Conservation (phyloP, 2,113 vertebrate species). For the Scatophagus argus region DNA sequence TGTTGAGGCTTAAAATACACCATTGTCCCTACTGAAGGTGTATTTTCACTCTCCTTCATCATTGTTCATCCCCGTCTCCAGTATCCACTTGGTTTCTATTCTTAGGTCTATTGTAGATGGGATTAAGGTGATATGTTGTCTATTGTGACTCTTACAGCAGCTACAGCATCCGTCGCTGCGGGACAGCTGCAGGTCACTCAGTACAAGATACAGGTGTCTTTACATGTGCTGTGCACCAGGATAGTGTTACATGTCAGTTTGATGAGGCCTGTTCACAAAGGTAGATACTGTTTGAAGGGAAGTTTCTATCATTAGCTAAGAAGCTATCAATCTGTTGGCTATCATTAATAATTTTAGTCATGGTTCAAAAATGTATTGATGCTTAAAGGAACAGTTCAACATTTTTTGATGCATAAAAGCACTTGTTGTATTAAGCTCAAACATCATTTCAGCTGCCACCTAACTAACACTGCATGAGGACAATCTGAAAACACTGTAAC, state of each 20-base stretch:
- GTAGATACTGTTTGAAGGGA: background rate
- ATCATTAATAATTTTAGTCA: background rate
- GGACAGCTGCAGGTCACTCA: conserved; percentile 51
- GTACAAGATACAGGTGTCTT: conserved; percentile 51
- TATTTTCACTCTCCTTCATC: conserved; percentile 36
- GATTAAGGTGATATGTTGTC: conserved; percentile 75
- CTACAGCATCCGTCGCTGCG: conserved; percentile 62
- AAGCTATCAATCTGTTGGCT: too few relatives aligned
- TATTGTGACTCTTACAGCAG: conserved; percentile 66
- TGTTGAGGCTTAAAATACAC: conserved; percentile 68
- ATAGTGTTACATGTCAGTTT: conserved; percentile 33
- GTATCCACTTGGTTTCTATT: conserved; percentile 80
- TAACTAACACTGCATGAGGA: too few relatives aligned
- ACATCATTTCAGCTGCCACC: background rate
- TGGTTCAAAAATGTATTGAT: background rate
- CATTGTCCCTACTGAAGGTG: conserved; percentile 50
- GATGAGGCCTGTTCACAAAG: conserved; percentile 14
- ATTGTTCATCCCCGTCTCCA: conserved; percentile 69
- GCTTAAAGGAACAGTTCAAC: background rate
- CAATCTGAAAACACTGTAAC: too few relatives aligned
- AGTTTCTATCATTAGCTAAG: background rate
- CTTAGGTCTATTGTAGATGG: conserved; percentile 72
- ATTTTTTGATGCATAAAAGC: background rate
- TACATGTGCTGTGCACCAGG: conserved; percentile 36
- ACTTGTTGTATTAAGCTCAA: background rate